These are phyloP conservation scores for Hippocampus comes DNA, from an alignment of 2,113 vertebrate species.

Conservation along the genomic window DNA sequence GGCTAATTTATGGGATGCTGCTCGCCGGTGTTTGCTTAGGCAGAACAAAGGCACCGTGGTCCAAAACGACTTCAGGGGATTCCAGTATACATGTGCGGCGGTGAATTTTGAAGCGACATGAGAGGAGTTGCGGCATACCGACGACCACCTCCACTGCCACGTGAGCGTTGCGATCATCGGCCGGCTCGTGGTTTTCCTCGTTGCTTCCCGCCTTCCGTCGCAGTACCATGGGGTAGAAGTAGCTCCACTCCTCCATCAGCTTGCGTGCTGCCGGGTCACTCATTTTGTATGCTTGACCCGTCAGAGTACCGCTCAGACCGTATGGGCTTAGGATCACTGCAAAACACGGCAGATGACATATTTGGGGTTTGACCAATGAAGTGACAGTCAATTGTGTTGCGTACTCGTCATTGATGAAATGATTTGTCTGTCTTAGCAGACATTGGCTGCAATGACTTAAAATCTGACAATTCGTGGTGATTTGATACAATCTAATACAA, in stretches of 20 bases:
- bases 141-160: conserved; percentile 96
- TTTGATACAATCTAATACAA: not conserved
- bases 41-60: not conserved
- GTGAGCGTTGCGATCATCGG: conserved; percentile 83
- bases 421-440: not conserved
- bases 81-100: not conserved
- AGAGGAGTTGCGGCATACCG: conserved; percentile 69
- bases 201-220: conserved; percentile 61
- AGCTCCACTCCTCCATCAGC: conserved; percentile 96
- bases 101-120: not conserved
- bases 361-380: not conserved
- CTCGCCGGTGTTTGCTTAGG: not conserved
- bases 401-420: not conserved
- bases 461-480: not conserved
- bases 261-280: conserved; percentile 90
- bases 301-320: conserved; percentile 89
- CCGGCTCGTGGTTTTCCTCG: conserved; percentile 73
- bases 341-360: conserved; percentile 3
- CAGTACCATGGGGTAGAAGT: conserved; percentile 95
- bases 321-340: conserved; percentile 93
- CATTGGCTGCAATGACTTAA: not conserved
- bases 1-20: not conserved
- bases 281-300: conserved; percentile 93
- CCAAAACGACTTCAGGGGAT: not conserved
- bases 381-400: not conserved